phyloP scores from a whole-genome alignment of 2,888 invertebrate genomes.

The Lycia hirtaria region DNA sequence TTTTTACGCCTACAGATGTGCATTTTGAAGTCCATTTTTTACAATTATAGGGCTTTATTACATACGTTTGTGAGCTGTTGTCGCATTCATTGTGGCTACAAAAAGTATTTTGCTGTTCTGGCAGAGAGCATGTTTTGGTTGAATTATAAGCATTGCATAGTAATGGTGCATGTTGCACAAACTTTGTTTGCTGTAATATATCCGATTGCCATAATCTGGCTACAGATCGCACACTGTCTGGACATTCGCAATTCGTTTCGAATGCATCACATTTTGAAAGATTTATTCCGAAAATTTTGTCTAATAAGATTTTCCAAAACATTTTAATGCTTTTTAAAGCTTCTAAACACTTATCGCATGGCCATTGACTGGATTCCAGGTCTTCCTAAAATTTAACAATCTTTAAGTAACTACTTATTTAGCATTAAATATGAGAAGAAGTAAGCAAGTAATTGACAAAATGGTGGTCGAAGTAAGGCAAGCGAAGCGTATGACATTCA shows the following conservation, averaged over 20 bases:
- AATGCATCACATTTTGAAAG: slow-evolving; percentile 51
- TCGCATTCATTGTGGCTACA: slow-evolving; percentile 12
- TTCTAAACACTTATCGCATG: slow-evolving; percentile 73
- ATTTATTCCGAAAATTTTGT: slow-evolving; percentile 67
- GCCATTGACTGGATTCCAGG: slow-evolving; percentile 76
- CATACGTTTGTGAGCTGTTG: background rate
- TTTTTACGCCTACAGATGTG: slow-evolving; percentile 51
- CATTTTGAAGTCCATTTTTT: slow-evolving; percentile 49
- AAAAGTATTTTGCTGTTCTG: background rate
- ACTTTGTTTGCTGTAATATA: slow-evolving; percentile 63
- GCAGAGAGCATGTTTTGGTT: background rate
- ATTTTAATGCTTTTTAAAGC: slow-evolving; percentile 76
- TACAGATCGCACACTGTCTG: slow-evolving; percentile 57
- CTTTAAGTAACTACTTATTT: too few species aligned
- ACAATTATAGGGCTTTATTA: slow-evolving; percentile 3
- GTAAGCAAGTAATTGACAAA: too few species aligned
- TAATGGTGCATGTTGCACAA: slow-evolving; percentile 56
- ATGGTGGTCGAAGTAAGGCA: too few species aligned
- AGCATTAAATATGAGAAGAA: too few species aligned
- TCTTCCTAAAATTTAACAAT: slow-evolving; percentile 64
- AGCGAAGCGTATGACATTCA: too few species aligned
- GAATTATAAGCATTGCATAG: slow-evolving; percentile 33
- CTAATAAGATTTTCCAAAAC: slow-evolving; percentile 75
- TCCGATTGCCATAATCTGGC: slow-evolving; percentile 68
- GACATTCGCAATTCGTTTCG: slow-evolving; percentile 35